A percentile compares a stretch with the other conserved stretches of the same genome.
Conservation (phyloP, 2,888 invertebrate species). For the Agrotis clavis region DNA sequence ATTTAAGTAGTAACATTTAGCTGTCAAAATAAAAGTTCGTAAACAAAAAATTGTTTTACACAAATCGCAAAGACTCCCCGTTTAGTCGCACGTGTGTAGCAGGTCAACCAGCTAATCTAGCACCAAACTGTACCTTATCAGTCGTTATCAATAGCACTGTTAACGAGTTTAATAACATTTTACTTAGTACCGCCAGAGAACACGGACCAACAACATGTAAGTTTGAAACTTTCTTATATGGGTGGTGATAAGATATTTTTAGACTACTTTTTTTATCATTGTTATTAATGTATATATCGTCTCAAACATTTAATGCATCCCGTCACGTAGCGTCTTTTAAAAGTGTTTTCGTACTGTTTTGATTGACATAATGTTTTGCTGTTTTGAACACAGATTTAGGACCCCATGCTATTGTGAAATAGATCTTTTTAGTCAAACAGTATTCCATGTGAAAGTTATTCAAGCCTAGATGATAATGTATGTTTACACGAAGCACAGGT, state of each 20-base stretch:
- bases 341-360: neutral
- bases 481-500: too few species aligned
- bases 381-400: neutral
- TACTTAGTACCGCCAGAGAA: constrained; percentile 50
- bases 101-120: constrained; percentile 45
- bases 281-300: constrained; percentile 6
- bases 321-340: too few species aligned
- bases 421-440: neutral
- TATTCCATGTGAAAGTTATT: neutral
- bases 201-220: constrained; percentile 51
- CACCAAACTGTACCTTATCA: constrained; percentile 50
- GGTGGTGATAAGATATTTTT: constrained; percentile 34
- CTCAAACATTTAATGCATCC: neutral
- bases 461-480: too few species aligned
- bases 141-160: constrained; percentile 50
- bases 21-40: too few species aligned
- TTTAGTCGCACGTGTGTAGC: constrained; percentile 37
- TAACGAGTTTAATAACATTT: constrained; percentile 47
- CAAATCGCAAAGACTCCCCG: neutral
- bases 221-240: constrained; percentile 23
- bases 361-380: neutral
- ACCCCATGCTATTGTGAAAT: neutral
- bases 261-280: constrained; percentile 9
- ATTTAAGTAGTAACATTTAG: too few species aligned
- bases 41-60: too few species aligned